Evolutionary conservation across 2,113 vertebrate species (phyloP).

Genomic region (Ailurus styani): DNA sequence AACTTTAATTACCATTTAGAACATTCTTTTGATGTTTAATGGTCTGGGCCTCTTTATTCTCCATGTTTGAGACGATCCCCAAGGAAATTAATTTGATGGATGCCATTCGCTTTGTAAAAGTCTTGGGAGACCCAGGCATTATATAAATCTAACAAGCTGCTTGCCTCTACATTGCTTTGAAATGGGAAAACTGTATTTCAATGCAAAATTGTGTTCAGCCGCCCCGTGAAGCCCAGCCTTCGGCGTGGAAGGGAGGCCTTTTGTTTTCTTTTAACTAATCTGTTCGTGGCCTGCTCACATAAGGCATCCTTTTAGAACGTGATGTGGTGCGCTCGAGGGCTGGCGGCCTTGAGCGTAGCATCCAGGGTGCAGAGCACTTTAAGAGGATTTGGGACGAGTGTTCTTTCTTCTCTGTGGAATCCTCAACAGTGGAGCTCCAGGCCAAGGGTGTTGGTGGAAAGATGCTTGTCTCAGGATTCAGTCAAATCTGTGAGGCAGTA

Average conservation of each 20-base stretch:
- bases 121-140: constrained; percentile 51
- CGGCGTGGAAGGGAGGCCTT: background rate
- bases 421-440: background rate
- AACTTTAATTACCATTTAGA: constrained; percentile 72
- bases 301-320: background rate
- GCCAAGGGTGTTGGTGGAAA: background rate
- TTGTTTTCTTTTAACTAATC: background rate
- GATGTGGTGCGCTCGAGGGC: background rate
- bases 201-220: background rate
- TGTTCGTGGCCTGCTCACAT: background rate
- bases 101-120: constrained; percentile 57
- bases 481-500: background rate
- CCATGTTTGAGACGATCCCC: constrained; percentile 48
- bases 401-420: background rate
- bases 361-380: background rate
- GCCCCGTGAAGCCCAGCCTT: background rate
- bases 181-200: constrained; percentile 41
- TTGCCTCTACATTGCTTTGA: constrained; percentile 14
- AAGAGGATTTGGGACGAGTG: background rate
- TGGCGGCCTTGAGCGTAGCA: background rate
- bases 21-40: constrained; percentile 70
- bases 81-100: constrained; percentile 74
- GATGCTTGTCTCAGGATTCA: background rate
- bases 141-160: constrained; percentile 60
- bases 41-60: constrained; percentile 60